Percentiles rank a stretch among this genome's conserved stretches.
phyloP scores from a whole-genome alignment of 2,797 vertebrate species.

The Lacerta agilis region DNA sequence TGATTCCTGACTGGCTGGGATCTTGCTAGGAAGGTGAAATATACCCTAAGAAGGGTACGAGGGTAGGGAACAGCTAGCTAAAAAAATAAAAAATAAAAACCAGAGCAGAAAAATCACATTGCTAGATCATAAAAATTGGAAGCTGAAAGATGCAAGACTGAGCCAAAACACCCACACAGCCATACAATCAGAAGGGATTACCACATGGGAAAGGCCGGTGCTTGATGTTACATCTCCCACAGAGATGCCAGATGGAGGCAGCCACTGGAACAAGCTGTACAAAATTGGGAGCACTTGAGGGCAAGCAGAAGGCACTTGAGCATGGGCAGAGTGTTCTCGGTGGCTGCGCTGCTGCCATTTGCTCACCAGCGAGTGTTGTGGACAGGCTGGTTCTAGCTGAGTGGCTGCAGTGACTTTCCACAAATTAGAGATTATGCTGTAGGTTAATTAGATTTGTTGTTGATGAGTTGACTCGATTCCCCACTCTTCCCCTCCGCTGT shows the following conservation, averaged over 20 bases:
- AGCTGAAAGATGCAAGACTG: conserved; percentile 17
- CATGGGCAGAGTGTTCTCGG: conserved; percentile 21
- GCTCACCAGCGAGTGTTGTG: conserved; percentile 40
- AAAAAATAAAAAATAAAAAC: too few species aligned
- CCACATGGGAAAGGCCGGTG: conserved; percentile 43
- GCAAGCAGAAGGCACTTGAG: conserved; percentile 43
- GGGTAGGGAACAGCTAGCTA: background rate
- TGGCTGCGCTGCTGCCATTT: conserved; percentile 23
- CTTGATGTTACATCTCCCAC: conserved; percentile 33
- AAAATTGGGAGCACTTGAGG: conserved; percentile 67
- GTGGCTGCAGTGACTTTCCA: conserved; percentile 63
- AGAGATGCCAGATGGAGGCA: conserved; percentile 65
- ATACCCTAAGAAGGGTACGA: too few species aligned
- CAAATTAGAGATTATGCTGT: conserved; percentile 64
- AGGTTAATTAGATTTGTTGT: conserved; percentile 71
- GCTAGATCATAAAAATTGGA: conserved; percentile 30
- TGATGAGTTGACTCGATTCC: conserved; percentile 29
- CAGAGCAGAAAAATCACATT: background rate
- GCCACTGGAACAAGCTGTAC: conserved; percentile 34
- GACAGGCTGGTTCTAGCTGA: conserved; percentile 55
- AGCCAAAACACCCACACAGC: conserved; percentile 22
- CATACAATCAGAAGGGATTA: conserved; percentile 20
- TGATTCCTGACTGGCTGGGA: background rate
- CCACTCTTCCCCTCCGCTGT: too few species aligned
- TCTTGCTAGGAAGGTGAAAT: background rate